Percentiles rank a stretch among this genome's conserved stretches.
phyloP scores from a whole-genome alignment of 2,797 vertebrate genomes.

The Hozukius guyotensis region DNA sequence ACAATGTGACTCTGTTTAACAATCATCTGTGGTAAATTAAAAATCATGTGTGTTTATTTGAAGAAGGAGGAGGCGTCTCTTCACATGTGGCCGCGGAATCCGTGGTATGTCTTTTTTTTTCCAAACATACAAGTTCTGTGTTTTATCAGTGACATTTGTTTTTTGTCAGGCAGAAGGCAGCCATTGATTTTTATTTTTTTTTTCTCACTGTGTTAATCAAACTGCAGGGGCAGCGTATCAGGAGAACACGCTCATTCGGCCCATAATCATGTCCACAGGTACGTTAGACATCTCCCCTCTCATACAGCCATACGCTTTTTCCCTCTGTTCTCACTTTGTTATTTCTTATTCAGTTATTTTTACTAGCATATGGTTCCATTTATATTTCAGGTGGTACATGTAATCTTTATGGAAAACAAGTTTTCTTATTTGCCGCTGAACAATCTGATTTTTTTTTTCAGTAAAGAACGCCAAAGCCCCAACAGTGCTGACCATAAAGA shows the following conservation, averaged over 20 bases:
- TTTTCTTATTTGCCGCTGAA: background rate
- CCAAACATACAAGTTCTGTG: background rate
- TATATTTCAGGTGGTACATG: background rate
- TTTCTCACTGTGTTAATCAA: constrained; percentile 12
- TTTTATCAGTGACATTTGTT: constrained; percentile 14
- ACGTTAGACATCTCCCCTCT: background rate
- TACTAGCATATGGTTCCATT: background rate
- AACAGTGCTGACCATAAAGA: constrained; percentile 74
- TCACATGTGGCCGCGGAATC: constrained; percentile 66
- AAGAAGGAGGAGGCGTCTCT: constrained; percentile 71
- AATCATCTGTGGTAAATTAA: constrained; percentile 33
- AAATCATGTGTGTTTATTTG: constrained; percentile 37
- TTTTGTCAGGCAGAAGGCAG: constrained; percentile 13
- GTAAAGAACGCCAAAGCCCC: constrained; percentile 73
- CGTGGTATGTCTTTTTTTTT: constrained; percentile 69
- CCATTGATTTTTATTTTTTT: constrained; percentile 15
- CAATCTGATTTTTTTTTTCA: constrained; percentile 4
- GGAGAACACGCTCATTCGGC: constrained; percentile 33
- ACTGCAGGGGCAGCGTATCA: constrained; percentile 36
- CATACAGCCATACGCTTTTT: background rate
- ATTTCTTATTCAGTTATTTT: background rate
- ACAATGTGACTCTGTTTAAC: background rate
- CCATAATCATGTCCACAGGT: constrained; percentile 47
- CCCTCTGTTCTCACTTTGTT: background rate
- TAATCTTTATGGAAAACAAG: background rate